Evolutionary conservation across 2,113 vertebrate genomes (phyloP), one percentile per base, ranked within the genome.

Genomic region (Odocoileus hemionus): DNA sequence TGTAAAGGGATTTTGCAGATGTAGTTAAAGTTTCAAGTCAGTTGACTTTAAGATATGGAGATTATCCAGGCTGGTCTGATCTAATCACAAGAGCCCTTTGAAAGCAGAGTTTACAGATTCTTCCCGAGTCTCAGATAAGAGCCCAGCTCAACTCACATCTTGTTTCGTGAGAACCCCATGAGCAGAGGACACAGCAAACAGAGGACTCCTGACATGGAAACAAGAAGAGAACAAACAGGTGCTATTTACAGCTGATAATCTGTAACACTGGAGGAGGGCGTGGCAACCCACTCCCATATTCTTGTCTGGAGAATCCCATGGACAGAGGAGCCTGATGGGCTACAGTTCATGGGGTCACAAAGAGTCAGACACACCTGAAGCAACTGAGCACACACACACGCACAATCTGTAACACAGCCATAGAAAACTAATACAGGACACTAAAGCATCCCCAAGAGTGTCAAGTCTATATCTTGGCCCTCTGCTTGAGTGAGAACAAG

Each of bases 11-110:
- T 89, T 97, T 96, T 60, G 30, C n/a, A 74, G 30, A 54, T 78
- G 43, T 76, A 39, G 43, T 92, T 89, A 74, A 94, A 57, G 30
- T 96, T 92, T 64, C 23, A 89, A 96, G 26, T 85, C 55, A 90
- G 47, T 47, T 96, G 57, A 79, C n/a, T 95, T 88, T 93, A 92
- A 97, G 61, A 86, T 33, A 92, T 5, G 45, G 39, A 91, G 13
- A 61, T 78, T 74, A 86, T 36, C 67, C 30, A 64, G 76, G 54
- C 47, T 84, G 39, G 3, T 92, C 57, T 64, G 7, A 64, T 55
- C 50, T 89, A 84, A 93, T 52, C 86, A 90, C 15, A 89, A 19
- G 15, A 86, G n/a, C 5, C 33, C 11, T 58, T 70, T n/a, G 82
- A 80, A 94, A 80, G 26, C 39, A 90, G 78, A 45, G 6, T 74